Conservation (phyloP, 1,140 invertebrate species). For the Tetranychus cinnabarinus region DNA sequence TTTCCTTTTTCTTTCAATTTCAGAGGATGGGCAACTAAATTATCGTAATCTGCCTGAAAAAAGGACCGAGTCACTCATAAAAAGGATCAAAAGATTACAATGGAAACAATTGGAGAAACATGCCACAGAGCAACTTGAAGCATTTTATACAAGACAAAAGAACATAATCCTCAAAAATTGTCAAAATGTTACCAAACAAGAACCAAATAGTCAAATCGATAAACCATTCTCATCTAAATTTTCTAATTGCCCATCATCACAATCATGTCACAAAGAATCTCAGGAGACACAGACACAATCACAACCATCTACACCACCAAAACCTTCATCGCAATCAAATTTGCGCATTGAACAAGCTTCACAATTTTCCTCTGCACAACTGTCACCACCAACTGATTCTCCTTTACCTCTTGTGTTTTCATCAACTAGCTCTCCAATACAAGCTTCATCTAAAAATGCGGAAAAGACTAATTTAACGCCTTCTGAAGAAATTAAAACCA, state of each 20-base stretch:
- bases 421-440: too few relatives aligned
- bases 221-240: neutral
- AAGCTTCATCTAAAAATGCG: too few relatives aligned
- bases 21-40: too few relatives aligned
- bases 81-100: conserved; percentile 47
- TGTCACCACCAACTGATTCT: too few relatives aligned
- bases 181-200: conserved; percentile 20
- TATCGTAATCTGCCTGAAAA: conserved; percentile 21
- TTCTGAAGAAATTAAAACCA: conserved; percentile 17
- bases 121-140: conserved; percentile 41
- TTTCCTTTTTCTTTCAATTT: too few relatives aligned
- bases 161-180: neutral
- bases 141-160: conserved; percentile 38
- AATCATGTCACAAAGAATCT: conserved; percentile 6
- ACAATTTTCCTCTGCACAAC: neutral
- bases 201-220: conserved; percentile 13
- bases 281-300: neutral
- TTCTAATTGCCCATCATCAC: neutral
- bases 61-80: conserved; percentile 38
- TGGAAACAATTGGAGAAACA: conserved; percentile 42
- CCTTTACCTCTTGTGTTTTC: too few relatives aligned
- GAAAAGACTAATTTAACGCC: neutral
- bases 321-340: too few relatives aligned
- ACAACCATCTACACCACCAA: too few relatives aligned
- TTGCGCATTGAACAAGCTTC: neutral